Conservation (phyloP, 2,888 invertebrate species). For the Smittia aterrima region DNA sequence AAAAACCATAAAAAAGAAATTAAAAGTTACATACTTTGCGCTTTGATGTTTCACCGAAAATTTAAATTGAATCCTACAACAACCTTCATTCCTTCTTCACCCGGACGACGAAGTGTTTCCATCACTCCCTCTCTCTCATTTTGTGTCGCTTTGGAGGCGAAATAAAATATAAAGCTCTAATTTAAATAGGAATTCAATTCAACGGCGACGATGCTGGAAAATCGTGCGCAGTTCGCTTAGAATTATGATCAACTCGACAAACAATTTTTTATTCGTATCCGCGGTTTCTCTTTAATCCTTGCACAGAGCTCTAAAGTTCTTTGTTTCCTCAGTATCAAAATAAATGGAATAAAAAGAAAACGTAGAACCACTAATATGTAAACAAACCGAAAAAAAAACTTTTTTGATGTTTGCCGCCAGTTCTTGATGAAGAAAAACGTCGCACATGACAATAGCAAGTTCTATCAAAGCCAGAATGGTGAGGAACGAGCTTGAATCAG, state of each 20-base stretch:
- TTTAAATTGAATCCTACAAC: slow-evolving; percentile 40
- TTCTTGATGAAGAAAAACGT: not conserved
- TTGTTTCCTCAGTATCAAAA: slow-evolving; percentile 31
- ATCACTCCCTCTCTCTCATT: not conserved
- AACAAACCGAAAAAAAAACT: slow-evolving; percentile 37
- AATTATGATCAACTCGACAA: too few species aligned
- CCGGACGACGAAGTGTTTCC: not conserved
- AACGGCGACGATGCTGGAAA: too few species aligned
- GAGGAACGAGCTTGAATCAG: too few species aligned
- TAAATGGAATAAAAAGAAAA: slow-evolving; percentile 25
- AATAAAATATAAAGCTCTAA: not conserved
- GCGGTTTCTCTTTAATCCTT: slow-evolving; percentile 37
- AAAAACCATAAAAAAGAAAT: slow-evolving; percentile 41
- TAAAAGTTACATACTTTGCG: slow-evolving; percentile 39
- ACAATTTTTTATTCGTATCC: not conserved
- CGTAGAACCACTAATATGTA: slow-evolving; percentile 40
- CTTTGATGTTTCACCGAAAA: slow-evolving; percentile 41
- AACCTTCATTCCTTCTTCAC: not conserved
- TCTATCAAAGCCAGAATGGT: too few species aligned
- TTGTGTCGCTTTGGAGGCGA: not conserved
- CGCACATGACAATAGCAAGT: slow-evolving; percentile 9
- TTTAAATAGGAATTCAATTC: not conserved
- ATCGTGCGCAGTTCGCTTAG: too few species aligned
- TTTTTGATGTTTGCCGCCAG: slow-evolving; percentile 38
- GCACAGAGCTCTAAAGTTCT: slow-evolving; percentile 6